phyloP scores from a whole-genome alignment of 2,797 vertebrate species.

The Crenuchus spilurus region DNA sequence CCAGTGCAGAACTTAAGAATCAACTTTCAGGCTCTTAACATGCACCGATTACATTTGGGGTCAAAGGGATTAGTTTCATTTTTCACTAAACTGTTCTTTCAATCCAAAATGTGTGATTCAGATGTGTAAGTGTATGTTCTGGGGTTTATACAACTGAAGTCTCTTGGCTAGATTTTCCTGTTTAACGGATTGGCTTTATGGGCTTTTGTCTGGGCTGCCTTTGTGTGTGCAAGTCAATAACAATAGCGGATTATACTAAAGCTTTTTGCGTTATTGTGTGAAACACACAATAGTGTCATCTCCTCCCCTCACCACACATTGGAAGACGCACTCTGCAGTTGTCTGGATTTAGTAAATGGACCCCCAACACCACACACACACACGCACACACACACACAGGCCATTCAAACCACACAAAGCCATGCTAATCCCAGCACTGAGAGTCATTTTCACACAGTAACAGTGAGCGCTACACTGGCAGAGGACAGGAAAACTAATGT shows the following conservation, averaged over 20 bases:
- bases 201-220: not conserved
- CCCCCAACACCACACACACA: not conserved
- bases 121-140: not conserved
- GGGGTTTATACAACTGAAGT: not conserved
- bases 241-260: conserved; percentile 9
- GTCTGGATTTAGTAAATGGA: conserved; percentile 14
- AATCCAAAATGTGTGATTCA: not conserved
- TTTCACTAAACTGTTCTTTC: not conserved
- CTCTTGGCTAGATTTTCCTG: not conserved
- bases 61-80: not conserved
- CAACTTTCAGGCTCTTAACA: too few relatives aligned
- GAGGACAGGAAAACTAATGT: not conserved
- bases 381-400: not conserved
- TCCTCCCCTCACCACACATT: not conserved
- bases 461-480: not conserved
- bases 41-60: too few relatives aligned
- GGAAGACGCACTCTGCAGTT: not conserved
- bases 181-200: conserved; percentile 6
- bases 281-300: conserved; percentile 12
- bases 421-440: not conserved
- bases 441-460: not conserved
- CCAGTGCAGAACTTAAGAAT: too few relatives aligned
- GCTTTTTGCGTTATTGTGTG: not conserved
- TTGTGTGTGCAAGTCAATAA: conserved; percentile 8
- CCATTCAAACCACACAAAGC: conserved; percentile 10